Evolutionary conservation across 2,797 vertebrate species (phyloP).

Genomic region (Tokudaia tokunoshimensis): DNA sequence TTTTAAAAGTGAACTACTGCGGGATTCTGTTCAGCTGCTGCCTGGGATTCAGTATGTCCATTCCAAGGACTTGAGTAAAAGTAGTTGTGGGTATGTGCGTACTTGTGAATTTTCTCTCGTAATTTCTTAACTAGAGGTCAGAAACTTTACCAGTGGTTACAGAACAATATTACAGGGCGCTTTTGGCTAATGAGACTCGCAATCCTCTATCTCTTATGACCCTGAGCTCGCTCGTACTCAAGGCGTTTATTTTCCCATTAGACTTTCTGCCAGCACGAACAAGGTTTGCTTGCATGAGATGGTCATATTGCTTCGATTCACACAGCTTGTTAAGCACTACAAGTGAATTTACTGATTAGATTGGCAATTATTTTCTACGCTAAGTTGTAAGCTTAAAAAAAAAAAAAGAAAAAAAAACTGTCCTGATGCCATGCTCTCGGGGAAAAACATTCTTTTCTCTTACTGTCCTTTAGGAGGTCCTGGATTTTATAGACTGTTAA

Average conservation of each 20-base stretch:
- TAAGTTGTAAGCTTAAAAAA: constrained; percentile 81
- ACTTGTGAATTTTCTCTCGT: constrained; percentile 84
- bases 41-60: constrained; percentile 86
- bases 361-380: constrained; percentile 84
- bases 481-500: constrained; percentile 86
- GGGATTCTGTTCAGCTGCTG: constrained; percentile 87
- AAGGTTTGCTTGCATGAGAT: constrained; percentile 87
- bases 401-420: neutral
- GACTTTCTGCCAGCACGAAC: constrained; percentile 87
- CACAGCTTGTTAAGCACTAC: constrained; percentile 84
- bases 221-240: constrained; percentile 82
- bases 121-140: constrained; percentile 83
- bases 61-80: constrained; percentile 88
- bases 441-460: constrained; percentile 76
- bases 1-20: constrained; percentile 88
- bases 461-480: constrained; percentile 81
- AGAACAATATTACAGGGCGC: constrained; percentile 82
- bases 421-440: constrained; percentile 74
- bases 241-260: constrained; percentile 88
- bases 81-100: constrained; percentile 86
- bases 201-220: constrained; percentile 83
- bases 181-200: constrained; percentile 83
- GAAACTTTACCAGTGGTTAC: constrained; percentile 86
- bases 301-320: constrained; percentile 86
- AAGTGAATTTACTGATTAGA: constrained; percentile 85